Evolutionary conservation across 2,113 vertebrate genomes (phyloP).

Genomic region (Meleagris gallopavo): DNA sequence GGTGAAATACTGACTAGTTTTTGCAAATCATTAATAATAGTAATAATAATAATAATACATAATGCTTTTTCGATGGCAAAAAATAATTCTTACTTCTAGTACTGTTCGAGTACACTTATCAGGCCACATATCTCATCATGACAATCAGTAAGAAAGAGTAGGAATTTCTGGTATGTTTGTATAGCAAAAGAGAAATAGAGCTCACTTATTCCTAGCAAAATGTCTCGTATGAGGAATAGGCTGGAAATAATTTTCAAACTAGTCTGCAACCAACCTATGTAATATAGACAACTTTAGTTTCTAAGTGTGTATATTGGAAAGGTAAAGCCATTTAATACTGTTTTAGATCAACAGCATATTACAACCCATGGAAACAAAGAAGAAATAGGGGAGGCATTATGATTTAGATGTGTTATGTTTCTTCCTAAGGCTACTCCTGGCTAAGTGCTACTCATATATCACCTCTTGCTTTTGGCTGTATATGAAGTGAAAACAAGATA

Average conservation of each 20-base stretch:
- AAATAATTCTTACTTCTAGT: neutral
- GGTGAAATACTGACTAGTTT: neutral
- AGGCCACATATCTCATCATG: too few relatives aligned
- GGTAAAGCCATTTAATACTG: neutral
- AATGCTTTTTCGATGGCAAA: neutral
- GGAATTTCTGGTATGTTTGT: neutral
- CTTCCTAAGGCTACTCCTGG: neutral
- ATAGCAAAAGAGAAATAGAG: neutral
- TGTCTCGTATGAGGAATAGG: accelerated
- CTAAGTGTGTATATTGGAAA: neutral
- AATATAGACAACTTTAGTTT: neutral
- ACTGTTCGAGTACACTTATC: neutral
- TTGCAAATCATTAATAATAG: neutral
- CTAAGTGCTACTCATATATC: neutral
- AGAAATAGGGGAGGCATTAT: neutral
- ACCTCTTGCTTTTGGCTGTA: neutral
- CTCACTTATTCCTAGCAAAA: neutral
- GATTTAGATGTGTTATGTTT: neutral
- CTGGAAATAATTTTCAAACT: neutral
- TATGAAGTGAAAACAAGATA: neutral
- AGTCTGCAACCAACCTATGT: neutral
- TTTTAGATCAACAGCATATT: neutral
- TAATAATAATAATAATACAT: neutral
- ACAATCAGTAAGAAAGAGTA: neutral
- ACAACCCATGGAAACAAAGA: neutral